These are phyloP conservation scores for Eremophila alpestris DNA, from an alignment of 2,797 vertebrate species.

Conservation along the genomic window DNA sequence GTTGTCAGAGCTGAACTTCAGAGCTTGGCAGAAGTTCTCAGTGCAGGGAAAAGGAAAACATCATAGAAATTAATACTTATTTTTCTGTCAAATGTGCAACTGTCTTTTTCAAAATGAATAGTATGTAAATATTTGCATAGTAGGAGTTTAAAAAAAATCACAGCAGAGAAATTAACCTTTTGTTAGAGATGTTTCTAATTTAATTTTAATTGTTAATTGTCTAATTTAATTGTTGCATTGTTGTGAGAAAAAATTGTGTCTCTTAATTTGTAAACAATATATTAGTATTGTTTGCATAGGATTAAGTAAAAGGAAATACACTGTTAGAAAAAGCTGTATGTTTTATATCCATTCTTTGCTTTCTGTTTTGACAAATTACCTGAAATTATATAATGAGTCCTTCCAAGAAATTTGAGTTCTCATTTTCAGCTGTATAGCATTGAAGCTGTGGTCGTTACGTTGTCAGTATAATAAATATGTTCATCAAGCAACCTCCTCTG, in stretches of 20 bases:
- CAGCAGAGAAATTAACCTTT: neutral
- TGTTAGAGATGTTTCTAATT: neutral
- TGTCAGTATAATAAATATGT: constrained; percentile 26
- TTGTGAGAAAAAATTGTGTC: neutral
- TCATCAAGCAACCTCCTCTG: neutral
- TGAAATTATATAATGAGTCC: constrained; percentile 5
- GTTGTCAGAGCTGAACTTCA: neutral
- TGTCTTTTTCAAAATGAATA: neutral
- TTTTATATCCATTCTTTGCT: neutral
- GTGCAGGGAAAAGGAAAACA: neutral
- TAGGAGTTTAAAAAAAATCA: neutral
- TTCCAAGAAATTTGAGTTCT: constrained; percentile 38
- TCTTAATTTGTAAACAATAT: neutral
- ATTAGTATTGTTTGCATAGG: neutral
- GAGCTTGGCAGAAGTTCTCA: neutral
- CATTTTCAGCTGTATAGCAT: constrained; percentile 22
- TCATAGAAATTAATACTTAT: neutral
- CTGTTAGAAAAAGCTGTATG: neutral
- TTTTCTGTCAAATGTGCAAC: neutral
- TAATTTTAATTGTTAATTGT: neutral
- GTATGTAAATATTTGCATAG: neutral
- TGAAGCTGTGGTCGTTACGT: constrained; percentile 28
- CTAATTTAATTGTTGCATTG: neutral
- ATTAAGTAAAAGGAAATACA: constrained; percentile 22
- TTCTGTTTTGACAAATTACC: neutral